Evolutionary conservation across 2,888 invertebrate species (phyloP).

Genomic region (Cantharis flavilabris): DNA sequence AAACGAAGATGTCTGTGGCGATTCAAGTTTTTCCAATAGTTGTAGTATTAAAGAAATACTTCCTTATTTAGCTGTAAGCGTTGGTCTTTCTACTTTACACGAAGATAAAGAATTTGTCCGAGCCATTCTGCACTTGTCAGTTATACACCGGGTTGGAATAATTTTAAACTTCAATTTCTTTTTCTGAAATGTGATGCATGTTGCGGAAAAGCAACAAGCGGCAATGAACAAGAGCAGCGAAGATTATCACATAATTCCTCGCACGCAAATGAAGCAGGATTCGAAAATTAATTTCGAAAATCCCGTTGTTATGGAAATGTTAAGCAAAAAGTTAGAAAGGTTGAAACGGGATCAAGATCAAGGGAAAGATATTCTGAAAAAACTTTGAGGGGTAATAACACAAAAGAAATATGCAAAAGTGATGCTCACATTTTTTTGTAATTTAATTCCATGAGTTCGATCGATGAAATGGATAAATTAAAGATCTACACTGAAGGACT

Average conservation of each 20-base stretch:
- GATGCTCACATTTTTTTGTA: neutral
- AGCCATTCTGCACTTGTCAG: constrained; percentile 43
- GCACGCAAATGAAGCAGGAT: constrained; percentile 72
- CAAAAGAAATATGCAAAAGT: neutral
- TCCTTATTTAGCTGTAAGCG: constrained; percentile 48
- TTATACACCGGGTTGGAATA: constrained; percentile 48
- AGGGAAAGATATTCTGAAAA: too few species aligned
- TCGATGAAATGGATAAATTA: constrained; percentile 62
- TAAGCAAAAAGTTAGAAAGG: too few species aligned
- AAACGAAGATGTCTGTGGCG: constrained; percentile 47
- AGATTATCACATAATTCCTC: constrained; percentile 69
- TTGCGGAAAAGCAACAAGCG: constrained; percentile 54
- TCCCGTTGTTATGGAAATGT: constrained; percentile 73
- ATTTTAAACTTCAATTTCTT: neutral
- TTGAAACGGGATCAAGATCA: too few species aligned
- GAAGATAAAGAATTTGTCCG: too few species aligned
- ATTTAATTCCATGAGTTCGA: constrained; percentile 17
- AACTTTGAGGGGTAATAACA: too few species aligned
- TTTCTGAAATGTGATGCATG: constrained; percentile 30
- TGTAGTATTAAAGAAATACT: constrained; percentile 50
- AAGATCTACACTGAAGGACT: constrained; percentile 77
- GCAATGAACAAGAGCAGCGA: constrained; percentile 62
- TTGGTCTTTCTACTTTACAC: constrained; percentile 77
- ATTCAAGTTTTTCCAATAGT: constrained; percentile 52
- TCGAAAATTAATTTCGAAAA: constrained; percentile 72